A percentile compares a stretch with the other conserved stretches of the same genome.
Conservation (phyloP, 2,888 invertebrate genomes). For the Trichogramma evanescens region DNA sequence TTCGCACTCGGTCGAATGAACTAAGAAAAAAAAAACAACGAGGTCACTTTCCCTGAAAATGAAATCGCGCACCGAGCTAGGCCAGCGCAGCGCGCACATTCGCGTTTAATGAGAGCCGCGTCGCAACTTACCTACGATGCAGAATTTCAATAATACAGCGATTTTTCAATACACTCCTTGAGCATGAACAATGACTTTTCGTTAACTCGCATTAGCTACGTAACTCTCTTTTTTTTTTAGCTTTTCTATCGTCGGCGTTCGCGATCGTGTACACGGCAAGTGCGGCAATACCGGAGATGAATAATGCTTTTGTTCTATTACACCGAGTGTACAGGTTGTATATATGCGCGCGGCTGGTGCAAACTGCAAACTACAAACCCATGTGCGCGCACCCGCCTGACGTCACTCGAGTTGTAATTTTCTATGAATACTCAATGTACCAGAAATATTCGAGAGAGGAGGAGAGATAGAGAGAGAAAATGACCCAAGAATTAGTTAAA, state of each 20-base stretch:
- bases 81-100: too few species aligned
- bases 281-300: conserved; percentile 11
- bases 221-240: not conserved
- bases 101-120: too few species aligned
- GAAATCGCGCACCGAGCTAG: not conserved
- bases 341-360: not conserved
- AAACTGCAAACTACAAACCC: not conserved
- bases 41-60: conserved; percentile 14
- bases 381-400: not conserved
- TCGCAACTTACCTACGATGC: too few species aligned
- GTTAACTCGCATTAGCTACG: too few species aligned
- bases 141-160: too few species aligned
- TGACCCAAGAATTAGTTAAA: too few species aligned
- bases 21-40: conserved; percentile 15
- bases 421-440: too few species aligned
- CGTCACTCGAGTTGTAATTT: not conserved
- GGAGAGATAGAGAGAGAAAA: too few species aligned
- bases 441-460: too few species aligned
- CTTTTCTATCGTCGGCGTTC: not conserved
- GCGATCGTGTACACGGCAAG: not conserved
- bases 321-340: not conserved
- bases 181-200: too few species aligned
- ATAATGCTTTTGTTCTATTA: not conserved
- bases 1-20: too few species aligned
- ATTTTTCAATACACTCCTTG: too few species aligned